phyloP scores from a whole-genome alignment of 2,888 invertebrate genomes.

The Oscheius sp. region DNA sequence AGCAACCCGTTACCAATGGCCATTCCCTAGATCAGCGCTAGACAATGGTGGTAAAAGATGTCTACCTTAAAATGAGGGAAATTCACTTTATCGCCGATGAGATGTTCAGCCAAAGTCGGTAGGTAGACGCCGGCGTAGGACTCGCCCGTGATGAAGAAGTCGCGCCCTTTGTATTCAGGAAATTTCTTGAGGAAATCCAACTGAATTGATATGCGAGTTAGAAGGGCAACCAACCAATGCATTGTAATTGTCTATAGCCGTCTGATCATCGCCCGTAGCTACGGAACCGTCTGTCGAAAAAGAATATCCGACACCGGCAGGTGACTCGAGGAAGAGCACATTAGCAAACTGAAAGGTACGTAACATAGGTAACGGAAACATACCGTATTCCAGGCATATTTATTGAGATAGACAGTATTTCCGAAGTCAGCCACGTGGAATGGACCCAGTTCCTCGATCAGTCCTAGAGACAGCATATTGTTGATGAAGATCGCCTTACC shows the following conservation, averaged over 20 bases:
- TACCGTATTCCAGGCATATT: slow-evolving; percentile 69
- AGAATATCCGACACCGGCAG: slow-evolving; percentile 77
- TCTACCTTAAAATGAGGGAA: slow-evolving; percentile 60
- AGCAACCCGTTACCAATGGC: slow-evolving; percentile 76
- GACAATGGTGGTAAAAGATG: too few species aligned
- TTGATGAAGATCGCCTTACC: background rate
- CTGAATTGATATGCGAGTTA: slow-evolving; percentile 74
- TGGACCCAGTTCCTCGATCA: slow-evolving; percentile 75
- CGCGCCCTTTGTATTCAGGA: slow-evolving; percentile 74
- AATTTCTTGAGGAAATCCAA: slow-evolving; percentile 75
- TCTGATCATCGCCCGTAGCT: slow-evolving; percentile 70
- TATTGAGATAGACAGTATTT: slow-evolving; percentile 59
- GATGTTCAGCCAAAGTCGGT: slow-evolving; percentile 67
- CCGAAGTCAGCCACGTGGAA: slow-evolving; percentile 69
- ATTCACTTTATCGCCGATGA: slow-evolving; percentile 51
- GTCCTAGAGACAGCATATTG: slow-evolving; percentile 28
- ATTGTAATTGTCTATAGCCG: slow-evolving; percentile 74
- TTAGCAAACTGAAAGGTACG: slow-evolving; percentile 74
- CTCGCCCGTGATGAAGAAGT: slow-evolving; percentile 75
- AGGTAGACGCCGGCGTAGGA: slow-evolving; percentile 76
- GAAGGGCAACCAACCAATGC: slow-evolving; percentile 74
- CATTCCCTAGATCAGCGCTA: slow-evolving; percentile 71
- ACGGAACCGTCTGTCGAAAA: slow-evolving; percentile 74
- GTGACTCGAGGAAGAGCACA: slow-evolving; percentile 76
- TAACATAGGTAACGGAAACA: too few species aligned